These are phyloP conservation scores for Neodiprion virginianus DNA, from an alignment of 1,140 invertebrate species.

Conservation along the genomic window DNA sequence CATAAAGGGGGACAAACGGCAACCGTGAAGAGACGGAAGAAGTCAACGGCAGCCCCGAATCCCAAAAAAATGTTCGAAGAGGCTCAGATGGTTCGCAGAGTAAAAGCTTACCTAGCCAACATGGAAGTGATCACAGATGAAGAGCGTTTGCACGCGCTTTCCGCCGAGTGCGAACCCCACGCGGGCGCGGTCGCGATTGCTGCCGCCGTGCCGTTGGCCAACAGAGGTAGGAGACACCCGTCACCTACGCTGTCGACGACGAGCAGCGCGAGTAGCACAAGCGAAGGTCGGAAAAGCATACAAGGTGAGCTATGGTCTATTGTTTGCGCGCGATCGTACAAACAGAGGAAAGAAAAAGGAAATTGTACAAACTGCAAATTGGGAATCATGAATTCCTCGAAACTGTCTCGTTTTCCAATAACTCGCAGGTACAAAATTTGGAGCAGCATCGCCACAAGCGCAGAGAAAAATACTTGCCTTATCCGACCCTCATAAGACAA, in stretches of 20 bases:
- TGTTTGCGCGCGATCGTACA: neutral
- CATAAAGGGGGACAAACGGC: constrained; percentile 62
- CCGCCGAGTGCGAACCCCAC: constrained; percentile 86
- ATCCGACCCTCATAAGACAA: constrained; percentile 85
- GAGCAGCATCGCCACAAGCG: constrained; percentile 94
- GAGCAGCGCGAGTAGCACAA: constrained; percentile 87
- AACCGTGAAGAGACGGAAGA: constrained; percentile 90
- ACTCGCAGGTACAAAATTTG: constrained; percentile 71
- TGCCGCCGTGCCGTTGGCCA: constrained; percentile 58
- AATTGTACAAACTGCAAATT: neutral
- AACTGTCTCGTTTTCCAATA: neutral
- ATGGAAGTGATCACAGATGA: constrained; percentile 94
- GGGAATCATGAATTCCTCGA: neutral
- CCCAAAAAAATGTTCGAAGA: constrained; percentile 99
- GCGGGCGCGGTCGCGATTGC: constrained; percentile 66
- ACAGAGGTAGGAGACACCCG: constrained; percentile 75
- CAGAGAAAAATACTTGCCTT: constrained; percentile 91
- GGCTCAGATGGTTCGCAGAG: constrained; percentile 95
- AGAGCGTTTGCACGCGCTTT: constrained; percentile 86
- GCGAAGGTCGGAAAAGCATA: constrained; percentile 74
- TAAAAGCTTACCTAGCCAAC: constrained; percentile 94
- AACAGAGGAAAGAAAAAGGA: neutral
- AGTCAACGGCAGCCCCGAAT: constrained; percentile 89
- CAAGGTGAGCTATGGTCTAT: constrained; percentile 43
- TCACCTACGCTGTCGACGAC: constrained; percentile 90